phyloP scores from a whole-genome alignment of 2,797 vertebrate genomes.

The Anniella stebbinsi region DNA sequence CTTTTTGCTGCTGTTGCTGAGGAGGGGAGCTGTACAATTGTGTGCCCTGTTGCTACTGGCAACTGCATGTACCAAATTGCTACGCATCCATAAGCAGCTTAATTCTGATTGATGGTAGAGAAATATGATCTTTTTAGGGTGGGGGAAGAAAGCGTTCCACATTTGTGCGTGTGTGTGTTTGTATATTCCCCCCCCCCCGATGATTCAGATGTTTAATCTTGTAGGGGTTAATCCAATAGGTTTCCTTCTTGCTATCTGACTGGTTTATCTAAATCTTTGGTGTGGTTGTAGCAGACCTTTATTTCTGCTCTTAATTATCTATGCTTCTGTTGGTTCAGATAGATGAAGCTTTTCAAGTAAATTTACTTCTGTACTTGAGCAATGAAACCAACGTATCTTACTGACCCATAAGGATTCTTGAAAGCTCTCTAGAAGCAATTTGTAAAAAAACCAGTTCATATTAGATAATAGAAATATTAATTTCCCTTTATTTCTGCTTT shows the following conservation, averaged over 20 bases:
- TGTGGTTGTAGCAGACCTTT: constrained; percentile 29
- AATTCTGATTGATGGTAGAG: constrained; percentile 79
- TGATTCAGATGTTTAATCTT: constrained; percentile 70
- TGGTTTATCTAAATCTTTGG: constrained; percentile 19
- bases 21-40: constrained; percentile 23
- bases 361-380: constrained; percentile 31
- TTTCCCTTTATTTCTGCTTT: neutral
- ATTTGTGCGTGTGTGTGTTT: neutral
- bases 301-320: constrained; percentile 37
- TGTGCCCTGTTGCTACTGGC: constrained; percentile 84
- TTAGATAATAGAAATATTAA: constrained; percentile 24
- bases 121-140: constrained; percentile 69
- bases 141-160: neutral
- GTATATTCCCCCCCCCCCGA: constrained; percentile 45
- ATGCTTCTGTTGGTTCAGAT: constrained; percentile 39
- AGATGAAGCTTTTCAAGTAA: constrained; percentile 24
- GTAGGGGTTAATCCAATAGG: constrained; percentile 23
- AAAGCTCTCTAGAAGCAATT: constrained; percentile 28
- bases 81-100: constrained; percentile 70
- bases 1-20: constrained; percentile 35
- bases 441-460: constrained; percentile 41
- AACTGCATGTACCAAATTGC: constrained; percentile 75
- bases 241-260: constrained; percentile 50
- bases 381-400: constrained; percentile 25
- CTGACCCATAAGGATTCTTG: constrained; percentile 39